Conservation (phyloP, 1,140 invertebrate species). For the Myzus persicae region DNA sequence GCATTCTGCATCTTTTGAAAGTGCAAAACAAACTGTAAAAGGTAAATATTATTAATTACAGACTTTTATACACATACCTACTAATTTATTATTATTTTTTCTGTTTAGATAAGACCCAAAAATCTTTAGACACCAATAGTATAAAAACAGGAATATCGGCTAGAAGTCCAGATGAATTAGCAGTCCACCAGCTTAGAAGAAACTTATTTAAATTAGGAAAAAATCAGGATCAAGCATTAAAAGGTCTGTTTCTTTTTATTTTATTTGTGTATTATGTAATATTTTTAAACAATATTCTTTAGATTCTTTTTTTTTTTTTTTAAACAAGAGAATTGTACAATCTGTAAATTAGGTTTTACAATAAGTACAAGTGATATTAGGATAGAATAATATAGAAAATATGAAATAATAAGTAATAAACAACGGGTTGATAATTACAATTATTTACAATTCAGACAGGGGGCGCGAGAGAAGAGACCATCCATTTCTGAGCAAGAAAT, state of each 20-base stretch:
- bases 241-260: not conserved
- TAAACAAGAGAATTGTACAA: no score
- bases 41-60: not conserved
- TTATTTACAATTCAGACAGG: no score
- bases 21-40: constrained; percentile 48
- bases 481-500: no score
- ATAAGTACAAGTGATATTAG: no score
- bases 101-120: constrained; percentile 21
- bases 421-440: no score
- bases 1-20: constrained; percentile 54
- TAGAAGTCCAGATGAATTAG: constrained; percentile 49
- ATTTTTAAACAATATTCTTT: not conserved
- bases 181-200: constrained; percentile 32
- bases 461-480: no score
- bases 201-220: constrained; percentile 55
- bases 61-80: no score
- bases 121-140: constrained; percentile 1
- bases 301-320: no score
- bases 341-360: no score
- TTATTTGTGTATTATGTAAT: not conserved
- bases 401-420: no score
- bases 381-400: no score
- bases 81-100: not conserved
- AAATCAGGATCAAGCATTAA: constrained; percentile 54
- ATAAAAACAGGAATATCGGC: not conserved